These are phyloP conservation scores for Poecilia gillii DNA, from an alignment of 2,797 vertebrate species.

Conservation along the genomic window DNA sequence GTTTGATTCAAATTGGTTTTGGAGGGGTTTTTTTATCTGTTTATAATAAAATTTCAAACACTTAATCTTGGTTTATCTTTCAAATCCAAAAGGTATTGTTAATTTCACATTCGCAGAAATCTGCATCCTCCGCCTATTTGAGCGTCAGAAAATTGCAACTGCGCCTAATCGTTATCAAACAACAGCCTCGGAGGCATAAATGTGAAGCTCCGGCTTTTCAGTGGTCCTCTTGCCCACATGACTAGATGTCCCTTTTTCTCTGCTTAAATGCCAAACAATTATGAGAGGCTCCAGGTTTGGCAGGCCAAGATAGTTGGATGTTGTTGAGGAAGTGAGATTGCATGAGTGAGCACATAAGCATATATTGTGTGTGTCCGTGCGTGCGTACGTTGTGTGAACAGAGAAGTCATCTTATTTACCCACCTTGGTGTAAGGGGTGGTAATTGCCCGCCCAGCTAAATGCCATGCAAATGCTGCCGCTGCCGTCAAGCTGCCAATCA, in stretches of 20 bases:
- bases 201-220: constrained; percentile 42
- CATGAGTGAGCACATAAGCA: constrained; percentile 51
- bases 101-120: background rate
- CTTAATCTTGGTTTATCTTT: background rate
- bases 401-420: constrained; percentile 81
- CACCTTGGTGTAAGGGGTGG: constrained; percentile 79
- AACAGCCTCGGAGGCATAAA: constrained; percentile 35
- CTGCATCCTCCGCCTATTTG: constrained; percentile 10
- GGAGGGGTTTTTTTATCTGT: background rate
- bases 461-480: constrained; percentile 98
- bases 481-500: constrained; percentile 97
- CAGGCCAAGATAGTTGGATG: constrained; percentile 63
- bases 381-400: constrained; percentile 76
- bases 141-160: constrained; percentile 28
- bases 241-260: constrained; percentile 56
- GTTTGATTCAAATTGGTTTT: background rate
- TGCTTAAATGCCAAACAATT: constrained; percentile 78
- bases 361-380: constrained; percentile 53
- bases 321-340: constrained; percentile 68
- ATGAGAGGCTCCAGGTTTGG: constrained; percentile 67
- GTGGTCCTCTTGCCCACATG: constrained; percentile 49
- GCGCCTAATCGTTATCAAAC: constrained; percentile 48
- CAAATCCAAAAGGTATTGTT: background rate
- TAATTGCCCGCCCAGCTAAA: constrained; percentile 86
- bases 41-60: background rate